phyloP scores from a whole-genome alignment of 2,113 vertebrate genomes.

The Azemiops feae region DNA sequence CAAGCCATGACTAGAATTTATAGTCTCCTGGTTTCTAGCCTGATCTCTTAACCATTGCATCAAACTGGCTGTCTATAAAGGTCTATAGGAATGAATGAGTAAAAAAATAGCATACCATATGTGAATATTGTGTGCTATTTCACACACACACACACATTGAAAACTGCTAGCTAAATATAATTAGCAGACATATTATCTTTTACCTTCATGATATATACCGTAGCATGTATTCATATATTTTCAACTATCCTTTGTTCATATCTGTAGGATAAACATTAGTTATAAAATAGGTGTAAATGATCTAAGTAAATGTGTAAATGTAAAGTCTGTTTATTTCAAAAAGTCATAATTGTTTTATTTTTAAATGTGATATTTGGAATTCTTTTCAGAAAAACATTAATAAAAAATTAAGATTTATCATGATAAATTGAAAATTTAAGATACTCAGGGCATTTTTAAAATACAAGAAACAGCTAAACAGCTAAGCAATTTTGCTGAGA shows the following conservation, averaged over 20 bases:
- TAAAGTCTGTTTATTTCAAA: neutral
- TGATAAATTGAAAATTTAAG: neutral
- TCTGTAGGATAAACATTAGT: neutral
- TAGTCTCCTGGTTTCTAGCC: too few relatives aligned
- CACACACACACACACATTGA: neutral
- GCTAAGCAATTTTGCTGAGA: conserved; percentile 36
- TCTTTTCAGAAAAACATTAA: conserved; percentile 48
- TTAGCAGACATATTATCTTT: neutral
- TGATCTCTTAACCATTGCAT: too few relatives aligned
- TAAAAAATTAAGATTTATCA: conserved; percentile 35
- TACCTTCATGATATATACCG: neutral
- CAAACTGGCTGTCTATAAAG: too few relatives aligned
- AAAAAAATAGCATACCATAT: neutral
- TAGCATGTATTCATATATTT: neutral
- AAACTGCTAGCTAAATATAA: neutral
- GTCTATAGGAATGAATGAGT: neutral
- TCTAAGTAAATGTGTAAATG: neutral
- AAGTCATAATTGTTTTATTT: neutral
- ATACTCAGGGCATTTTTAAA: neutral
- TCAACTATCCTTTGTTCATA: neutral
- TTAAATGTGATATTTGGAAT: conserved; percentile 4
- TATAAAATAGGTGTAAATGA: neutral
- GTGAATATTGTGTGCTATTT: neutral
- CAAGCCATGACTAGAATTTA: too few relatives aligned
- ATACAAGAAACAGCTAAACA: conserved; percentile 17